phyloP scores from a whole-genome alignment of 2,113 vertebrate species.

The Callipepla squamata region DNA sequence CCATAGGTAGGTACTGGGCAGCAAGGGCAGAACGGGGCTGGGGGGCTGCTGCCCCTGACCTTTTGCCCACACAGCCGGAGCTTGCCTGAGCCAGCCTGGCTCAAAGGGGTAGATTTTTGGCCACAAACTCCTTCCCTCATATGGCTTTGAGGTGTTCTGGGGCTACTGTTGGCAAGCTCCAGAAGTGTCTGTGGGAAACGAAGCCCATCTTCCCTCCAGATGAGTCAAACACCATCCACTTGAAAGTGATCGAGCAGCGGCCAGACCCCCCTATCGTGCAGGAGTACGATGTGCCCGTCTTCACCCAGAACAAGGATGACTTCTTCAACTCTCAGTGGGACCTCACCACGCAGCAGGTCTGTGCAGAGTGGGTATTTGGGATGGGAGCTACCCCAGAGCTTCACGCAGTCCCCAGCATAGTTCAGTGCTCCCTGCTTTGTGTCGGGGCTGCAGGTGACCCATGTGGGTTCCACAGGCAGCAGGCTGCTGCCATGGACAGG shows the following conservation, averaged over 20 bases:
- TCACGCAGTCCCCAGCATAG: accelerated
- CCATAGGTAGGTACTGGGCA: slow-evolving; percentile 82
- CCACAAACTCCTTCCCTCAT: accelerated
- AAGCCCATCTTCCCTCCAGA: slow-evolving; percentile 72
- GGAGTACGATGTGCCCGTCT: slow-evolving; percentile 95
- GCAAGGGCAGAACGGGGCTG: accelerated
- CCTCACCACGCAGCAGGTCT: slow-evolving; percentile 95
- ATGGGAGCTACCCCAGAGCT: not conserved
- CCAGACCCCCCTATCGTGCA: slow-evolving; percentile 91
- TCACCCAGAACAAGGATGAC: slow-evolving; percentile 92
- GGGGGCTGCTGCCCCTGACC: not conserved
- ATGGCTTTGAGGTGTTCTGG: not conserved
- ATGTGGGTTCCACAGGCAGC: not conserved
- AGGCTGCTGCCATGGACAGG: not conserved
- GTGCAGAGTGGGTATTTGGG: not conserved
- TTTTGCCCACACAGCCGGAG: not conserved
- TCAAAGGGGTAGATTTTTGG: not conserved
- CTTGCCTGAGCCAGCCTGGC: not conserved
- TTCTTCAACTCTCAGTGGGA: slow-evolving; percentile 96
- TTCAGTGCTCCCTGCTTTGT: not conserved
- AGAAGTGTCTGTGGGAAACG: not conserved
- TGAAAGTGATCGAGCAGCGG: slow-evolving; percentile 92
- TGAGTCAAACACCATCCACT: slow-evolving; percentile 94
- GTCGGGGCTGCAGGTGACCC: not conserved
- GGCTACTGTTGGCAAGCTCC: accelerated